Percentiles rank a stretch among this genome's conserved stretches.
phyloP scores from a whole-genome alignment of 2,888 invertebrate genomes.

The Trissoscelio sp. region DNA sequence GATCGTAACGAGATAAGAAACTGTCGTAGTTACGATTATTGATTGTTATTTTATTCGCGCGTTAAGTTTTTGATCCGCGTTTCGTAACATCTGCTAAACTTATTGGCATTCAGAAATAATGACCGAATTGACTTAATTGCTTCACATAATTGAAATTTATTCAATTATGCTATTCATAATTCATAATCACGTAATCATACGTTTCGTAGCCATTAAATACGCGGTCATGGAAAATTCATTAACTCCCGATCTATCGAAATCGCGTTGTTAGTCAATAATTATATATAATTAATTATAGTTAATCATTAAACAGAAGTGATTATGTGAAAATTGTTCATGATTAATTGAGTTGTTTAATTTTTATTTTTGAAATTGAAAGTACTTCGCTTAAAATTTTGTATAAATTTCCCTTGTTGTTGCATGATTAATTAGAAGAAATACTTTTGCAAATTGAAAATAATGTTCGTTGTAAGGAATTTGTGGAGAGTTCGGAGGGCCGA shows the following conservation, averaged over 20 bases:
- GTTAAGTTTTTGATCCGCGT: slow-evolving; percentile 35
- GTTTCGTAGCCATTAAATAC: slow-evolving; percentile 35
- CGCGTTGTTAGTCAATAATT: background rate
- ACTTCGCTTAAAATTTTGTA: no score
- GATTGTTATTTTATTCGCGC: slow-evolving; percentile 66
- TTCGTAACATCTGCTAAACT: slow-evolving; percentile 32
- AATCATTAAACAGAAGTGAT: no score
- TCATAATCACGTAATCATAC: slow-evolving; percentile 36
- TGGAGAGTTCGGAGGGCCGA: slow-evolving; percentile 18
- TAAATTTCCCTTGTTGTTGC: no score
- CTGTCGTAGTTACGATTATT: slow-evolving; percentile 61
- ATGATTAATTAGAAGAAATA: no score
- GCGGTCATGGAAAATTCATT: slow-evolving; percentile 44
- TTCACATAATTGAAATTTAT: slow-evolving; percentile 55
- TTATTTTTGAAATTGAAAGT: no score
- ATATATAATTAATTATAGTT: no score
- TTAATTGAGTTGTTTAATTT: no score
- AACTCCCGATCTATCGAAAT: slow-evolving; percentile 25
- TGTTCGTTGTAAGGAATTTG: background rate
- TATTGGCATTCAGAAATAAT: slow-evolving; percentile 37
- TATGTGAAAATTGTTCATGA: no score
- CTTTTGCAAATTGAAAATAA: no score
- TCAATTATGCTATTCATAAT: slow-evolving; percentile 54
- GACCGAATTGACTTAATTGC: slow-evolving; percentile 56
- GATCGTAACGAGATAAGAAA: slow-evolving; percentile 45